Base-by-base conservation (phyloP, 2,888 invertebrate species). In the Oxyteleia sp. region DNA sequence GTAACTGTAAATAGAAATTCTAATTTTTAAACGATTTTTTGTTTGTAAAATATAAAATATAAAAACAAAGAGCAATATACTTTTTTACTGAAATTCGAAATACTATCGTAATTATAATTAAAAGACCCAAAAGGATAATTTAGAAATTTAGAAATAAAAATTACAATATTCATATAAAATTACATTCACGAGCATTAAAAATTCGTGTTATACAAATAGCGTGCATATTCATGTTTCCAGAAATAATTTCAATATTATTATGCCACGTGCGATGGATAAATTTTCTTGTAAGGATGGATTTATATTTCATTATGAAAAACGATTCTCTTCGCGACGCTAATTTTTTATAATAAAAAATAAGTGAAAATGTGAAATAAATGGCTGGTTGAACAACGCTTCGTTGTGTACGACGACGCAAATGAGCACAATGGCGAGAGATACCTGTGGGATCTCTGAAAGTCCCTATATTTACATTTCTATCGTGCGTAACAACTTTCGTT, bases 401-500 rank as follows among this genome's bases (percentile, higher is more conserved):
- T 47, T 20, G 47, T 47, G 20, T 47, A 47, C 47, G 47, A 20
- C 11, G 20, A 47, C 47, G 4, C 20, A 18, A 47, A 47, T 47
- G 47, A 47, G 47, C 20, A 47, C 47, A 47, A 20, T 47, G 47
- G 18, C 47, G 20, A 20, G 20, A 47, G 20, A 47, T 47, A 47
- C 47, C 47, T 47, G 16, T 20, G 47, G 47, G 20, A 47, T 20
- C 47, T 47, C 47, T 47, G 16, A 47, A 47, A 47, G 47, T 47
- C 47, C 20, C 47, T 51, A 51, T 51, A 51, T 51, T 51, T 51
- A 51, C 51, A 51, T 51, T 51, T 23, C 51, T 26, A 26, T 51
- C 51, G 51, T 23, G 51, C 51, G 51, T 51, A 51, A 51, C 51
- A 51, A 51, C 51, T 51, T 51, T 18, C 23, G 51, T 26, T 51